A percentile compares a stretch with the other conserved stretches of the same genome.
These are phyloP conservation scores for Lutjanus argentimaculatus DNA, from an alignment of 2,797 vertebrate species.

Conservation along the genomic window DNA sequence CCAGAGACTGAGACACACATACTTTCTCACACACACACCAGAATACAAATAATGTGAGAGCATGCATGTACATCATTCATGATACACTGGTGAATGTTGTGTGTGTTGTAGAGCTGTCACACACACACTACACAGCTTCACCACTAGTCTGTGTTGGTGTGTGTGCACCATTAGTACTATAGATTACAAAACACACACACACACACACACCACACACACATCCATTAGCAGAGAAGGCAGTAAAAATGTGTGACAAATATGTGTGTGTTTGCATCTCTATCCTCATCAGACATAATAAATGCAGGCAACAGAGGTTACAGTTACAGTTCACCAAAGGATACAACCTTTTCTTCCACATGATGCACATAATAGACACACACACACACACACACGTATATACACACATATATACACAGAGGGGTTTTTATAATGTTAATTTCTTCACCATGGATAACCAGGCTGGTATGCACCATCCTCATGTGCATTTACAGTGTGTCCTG, in stretches of 20 bases:
- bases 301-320: slow-evolving; percentile 6
- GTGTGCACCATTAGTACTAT: slow-evolving; percentile 8
- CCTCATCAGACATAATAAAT: neutral
- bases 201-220: slow-evolving; percentile 16
- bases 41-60: slow-evolving; percentile 23
- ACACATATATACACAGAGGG: neutral
- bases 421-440: neutral
- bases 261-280: neutral
- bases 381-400: neutral
- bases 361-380: neutral
- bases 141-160: slow-evolving; percentile 11
- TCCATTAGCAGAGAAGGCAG: slow-evolving; percentile 22
- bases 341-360: neutral
- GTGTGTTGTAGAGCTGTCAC: neutral
- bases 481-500: neutral
- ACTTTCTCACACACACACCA: slow-evolving; percentile 6
- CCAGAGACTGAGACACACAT: slow-evolving; percentile 15
- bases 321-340: slow-evolving; percentile 6
- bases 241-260: neutral
- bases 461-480: neutral
- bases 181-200: slow-evolving; percentile 24
- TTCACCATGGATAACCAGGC: neutral
- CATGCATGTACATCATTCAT: slow-evolving; percentile 10
- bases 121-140: slow-evolving; percentile 9
- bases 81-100: neutral